phyloP scores from a whole-genome alignment of 2,888 invertebrate species.

The Callimorpha dominula region DNA sequence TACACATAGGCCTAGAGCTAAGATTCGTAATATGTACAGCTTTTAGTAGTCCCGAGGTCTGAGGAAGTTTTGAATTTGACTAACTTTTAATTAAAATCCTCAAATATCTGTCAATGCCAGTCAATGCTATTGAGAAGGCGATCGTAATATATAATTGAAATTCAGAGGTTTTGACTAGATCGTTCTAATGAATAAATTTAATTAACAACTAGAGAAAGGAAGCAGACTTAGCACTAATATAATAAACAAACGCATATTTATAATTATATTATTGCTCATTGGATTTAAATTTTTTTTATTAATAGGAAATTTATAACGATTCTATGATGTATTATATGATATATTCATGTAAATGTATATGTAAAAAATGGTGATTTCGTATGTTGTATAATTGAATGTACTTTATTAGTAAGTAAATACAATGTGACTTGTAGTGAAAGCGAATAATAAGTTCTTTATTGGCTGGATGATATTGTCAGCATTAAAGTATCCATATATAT shows the following conservation, averaged over 20 bases:
- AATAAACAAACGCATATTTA: no score
- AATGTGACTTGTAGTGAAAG: neutral
- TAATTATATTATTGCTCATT: neutral
- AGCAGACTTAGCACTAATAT: no score
- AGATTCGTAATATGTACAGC: neutral
- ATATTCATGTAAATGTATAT: no score
- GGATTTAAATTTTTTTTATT: no score
- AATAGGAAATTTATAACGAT: no score
- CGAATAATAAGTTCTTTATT: neutral
- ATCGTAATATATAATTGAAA: neutral
- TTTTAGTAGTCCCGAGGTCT: neutral
- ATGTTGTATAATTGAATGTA: neutral
- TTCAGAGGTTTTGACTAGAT: neutral
- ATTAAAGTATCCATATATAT: neutral
- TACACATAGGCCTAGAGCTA: neutral
- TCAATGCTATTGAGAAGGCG: neutral
- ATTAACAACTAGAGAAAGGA: no score
- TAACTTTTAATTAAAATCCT: neutral
- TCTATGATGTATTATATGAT: no score
- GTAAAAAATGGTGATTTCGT: neutral
- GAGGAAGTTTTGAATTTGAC: neutral
- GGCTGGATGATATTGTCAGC: neutral
- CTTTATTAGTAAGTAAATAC: neutral
- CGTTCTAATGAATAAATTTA: neutral
- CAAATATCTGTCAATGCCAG: neutral